Evolutionary conservation across 1,140 invertebrate species (phyloP), one percentile per base, ranked within the genome.

Genomic region (Aphidius ervi): DNA sequence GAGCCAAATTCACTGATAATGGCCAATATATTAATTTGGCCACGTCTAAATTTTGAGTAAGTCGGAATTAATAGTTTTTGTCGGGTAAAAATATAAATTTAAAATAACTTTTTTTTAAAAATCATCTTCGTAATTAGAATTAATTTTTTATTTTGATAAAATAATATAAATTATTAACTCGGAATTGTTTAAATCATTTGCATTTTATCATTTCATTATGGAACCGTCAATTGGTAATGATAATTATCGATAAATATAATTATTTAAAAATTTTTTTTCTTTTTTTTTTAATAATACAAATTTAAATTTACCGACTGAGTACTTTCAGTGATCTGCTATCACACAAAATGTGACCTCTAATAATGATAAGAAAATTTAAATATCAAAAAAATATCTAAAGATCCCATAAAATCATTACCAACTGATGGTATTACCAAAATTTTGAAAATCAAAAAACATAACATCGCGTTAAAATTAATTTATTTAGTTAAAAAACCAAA

Each of bases 21-120:
- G 76, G 76, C 74, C 77, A 68, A 71, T 77, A 63, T 61, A 47
- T 57, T 43, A 3, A 43, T 43, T 43, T 77, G 74, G 71, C 78
- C 77, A 77, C 76, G 70, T 74, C 78, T 79, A 77, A 75, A 65
- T 73, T 73, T 79, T 80, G 71, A 79, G 78, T 80, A 80, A 80
- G 78, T 80, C 78, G 78, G 77, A 73, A 67, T 69, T 73, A 62
- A 75, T 75, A 78, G 64, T 78, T 72, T 74, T 74, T 31, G 67
- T 72, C 74, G 74, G 74, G 73, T 74, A 67, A 57, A 73, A 68
- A 37, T 9, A 56, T 46, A 20, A 3, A 6, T 5, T 16, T 48
- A n/a, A 48, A 2, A 43, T 43, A 43, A 43, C 3, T 43, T 7
- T 43, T 43, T 1, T 43, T 43, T 43, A 43, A 43, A 43, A 43